Evolutionary conservation across 1,140 invertebrate genomes (phyloP).

Genomic region (Triops longicaudatus): DNA sequence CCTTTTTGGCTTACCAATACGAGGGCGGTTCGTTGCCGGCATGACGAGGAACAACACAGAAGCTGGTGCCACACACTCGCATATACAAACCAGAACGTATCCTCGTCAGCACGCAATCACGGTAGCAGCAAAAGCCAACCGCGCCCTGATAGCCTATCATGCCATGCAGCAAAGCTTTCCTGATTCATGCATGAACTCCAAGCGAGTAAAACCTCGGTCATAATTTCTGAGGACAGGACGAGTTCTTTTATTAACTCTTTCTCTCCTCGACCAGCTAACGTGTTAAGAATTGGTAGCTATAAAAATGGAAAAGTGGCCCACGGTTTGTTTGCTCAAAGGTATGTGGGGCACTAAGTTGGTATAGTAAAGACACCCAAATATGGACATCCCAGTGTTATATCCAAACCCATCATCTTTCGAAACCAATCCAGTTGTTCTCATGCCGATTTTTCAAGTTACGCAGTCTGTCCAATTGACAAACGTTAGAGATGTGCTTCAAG

Average conservation of each 20-base stretch:
- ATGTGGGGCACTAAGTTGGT: not conserved
- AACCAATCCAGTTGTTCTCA: no score
- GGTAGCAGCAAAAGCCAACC: slow-evolving; percentile 13
- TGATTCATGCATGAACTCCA: slow-evolving; percentile 5
- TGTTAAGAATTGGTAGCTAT: not conserved
- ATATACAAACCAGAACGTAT: not conserved
- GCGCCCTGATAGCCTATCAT: slow-evolving; percentile 14
- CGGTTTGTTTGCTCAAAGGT: not conserved
- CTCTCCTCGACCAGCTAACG: not conserved
- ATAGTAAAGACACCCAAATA: no score
- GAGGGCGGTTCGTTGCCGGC: slow-evolving; percentile 9
- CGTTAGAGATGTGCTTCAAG: no score
- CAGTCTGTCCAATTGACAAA: no score
- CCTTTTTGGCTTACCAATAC: not conserved
- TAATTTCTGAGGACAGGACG: not conserved
- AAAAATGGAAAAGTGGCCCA: not conserved
- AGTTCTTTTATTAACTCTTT: not conserved
- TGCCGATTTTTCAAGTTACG: no score
- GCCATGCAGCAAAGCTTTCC: not conserved
- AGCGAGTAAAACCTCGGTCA: not conserved
- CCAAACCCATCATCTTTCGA: no score
- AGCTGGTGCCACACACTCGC: not conserved
- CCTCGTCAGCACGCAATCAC: slow-evolving; percentile 10
- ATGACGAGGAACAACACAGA: slow-evolving; percentile 14
- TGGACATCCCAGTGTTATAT: no score